These are phyloP conservation scores for Chrysolina oricalcia DNA, from an alignment of 2,888 invertebrate species.

Conservation along the genomic window DNA sequence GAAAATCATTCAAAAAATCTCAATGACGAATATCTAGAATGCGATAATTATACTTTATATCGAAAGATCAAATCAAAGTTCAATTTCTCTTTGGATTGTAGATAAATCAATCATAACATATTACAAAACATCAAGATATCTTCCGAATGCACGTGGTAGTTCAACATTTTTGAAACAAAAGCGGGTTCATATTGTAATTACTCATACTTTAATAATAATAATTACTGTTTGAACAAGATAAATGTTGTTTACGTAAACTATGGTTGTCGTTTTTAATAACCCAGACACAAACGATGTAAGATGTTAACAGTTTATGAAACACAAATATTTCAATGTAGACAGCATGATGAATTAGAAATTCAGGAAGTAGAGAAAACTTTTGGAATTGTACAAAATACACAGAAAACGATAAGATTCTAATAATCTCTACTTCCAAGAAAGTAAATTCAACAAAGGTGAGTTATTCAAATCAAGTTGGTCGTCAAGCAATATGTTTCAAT, in stretches of 20 bases:
- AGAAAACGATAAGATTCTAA: no score
- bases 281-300: neutral
- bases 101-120: slow-evolving; percentile 8
- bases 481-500: no score
- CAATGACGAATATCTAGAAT: slow-evolving; percentile 15
- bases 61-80: slow-evolving; percentile 25
- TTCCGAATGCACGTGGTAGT: slow-evolving; percentile 30
- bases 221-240: slow-evolving; percentile 22
- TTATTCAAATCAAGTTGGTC: no score
- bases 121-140: slow-evolving; percentile 5
- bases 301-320: neutral
- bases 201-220: slow-evolving; percentile 31
- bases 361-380: no score
- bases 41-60: slow-evolving; percentile 1
- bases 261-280: slow-evolving; percentile 4
- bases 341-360: no score
- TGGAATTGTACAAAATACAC: no score
- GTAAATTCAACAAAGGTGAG: no score
- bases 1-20: no score
- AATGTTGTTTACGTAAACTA: slow-evolving; percentile 27
- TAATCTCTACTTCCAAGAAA: no score
- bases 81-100: neutral
- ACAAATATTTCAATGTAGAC: neutral
- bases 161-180: slow-evolving; percentile 25
- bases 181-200: slow-evolving; percentile 27